Percentiles rank a stretch among this genome's conserved stretches.
Evolutionary conservation across 2,888 invertebrate species (phyloP).

Genomic region (Callyntrura guangdongensis): DNA sequence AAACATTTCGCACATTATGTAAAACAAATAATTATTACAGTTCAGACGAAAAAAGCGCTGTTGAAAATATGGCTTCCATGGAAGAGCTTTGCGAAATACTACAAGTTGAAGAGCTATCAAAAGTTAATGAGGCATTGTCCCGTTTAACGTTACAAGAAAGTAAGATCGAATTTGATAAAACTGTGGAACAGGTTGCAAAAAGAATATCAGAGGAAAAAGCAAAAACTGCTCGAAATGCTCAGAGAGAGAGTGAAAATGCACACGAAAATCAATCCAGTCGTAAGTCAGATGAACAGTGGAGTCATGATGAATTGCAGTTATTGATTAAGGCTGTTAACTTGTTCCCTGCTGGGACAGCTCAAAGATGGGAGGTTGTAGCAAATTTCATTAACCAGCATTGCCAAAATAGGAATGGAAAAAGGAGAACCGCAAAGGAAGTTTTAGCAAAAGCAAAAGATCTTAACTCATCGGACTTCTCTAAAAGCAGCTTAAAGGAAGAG

Average conservation of each 20-base stretch:
- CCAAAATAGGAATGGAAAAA: slow-evolving; percentile 86
- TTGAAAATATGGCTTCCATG: slow-evolving; percentile 95
- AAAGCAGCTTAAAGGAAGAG: slow-evolving; percentile 93
- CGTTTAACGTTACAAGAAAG: slow-evolving; percentile 87
- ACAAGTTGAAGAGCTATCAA: slow-evolving; percentile 85
- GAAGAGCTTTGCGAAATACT: slow-evolving; percentile 96
- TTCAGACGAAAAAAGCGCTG: slow-evolving; percentile 90
- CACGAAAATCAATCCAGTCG: slow-evolving; percentile 87
- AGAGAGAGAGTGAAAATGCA: slow-evolving; percentile 78
- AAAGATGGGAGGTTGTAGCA: slow-evolving; percentile 95
- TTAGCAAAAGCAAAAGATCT: slow-evolving; percentile 98
- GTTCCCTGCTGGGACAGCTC: slow-evolving; percentile 96
- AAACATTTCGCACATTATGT: slow-evolving; percentile 91
- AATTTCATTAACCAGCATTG: slow-evolving; percentile 96
- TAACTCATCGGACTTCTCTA: slow-evolving; percentile 95
- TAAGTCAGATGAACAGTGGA: slow-evolving; percentile 90
- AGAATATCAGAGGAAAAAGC: slow-evolving; percentile 89
- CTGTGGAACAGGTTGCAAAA: slow-evolving; percentile 91
- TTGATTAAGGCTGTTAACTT: slow-evolving; percentile 99
- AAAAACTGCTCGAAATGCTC: slow-evolving; percentile 86
- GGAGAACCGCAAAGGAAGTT: slow-evolving; percentile 95
- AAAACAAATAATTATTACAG: slow-evolving; percentile 94
- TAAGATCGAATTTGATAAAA: slow-evolving; percentile 89
- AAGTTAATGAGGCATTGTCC: slow-evolving; percentile 85
- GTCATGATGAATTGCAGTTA: slow-evolving; percentile 93